Evolutionary conservation across 2,113 vertebrate species (phyloP).

Genomic region (Centropus unirufus): DNA sequence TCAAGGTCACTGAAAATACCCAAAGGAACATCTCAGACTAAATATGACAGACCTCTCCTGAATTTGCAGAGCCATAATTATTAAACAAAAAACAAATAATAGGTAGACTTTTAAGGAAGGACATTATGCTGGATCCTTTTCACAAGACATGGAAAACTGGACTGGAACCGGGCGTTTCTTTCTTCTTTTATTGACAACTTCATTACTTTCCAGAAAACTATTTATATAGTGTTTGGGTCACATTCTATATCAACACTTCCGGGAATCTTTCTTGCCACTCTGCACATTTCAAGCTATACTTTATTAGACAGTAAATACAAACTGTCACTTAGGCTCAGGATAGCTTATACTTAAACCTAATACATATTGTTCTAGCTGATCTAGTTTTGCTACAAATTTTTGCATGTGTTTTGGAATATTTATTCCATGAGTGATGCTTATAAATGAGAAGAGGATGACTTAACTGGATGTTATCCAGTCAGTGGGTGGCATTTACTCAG

Average conservation of each 20-base stretch:
- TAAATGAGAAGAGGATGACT: not conserved
- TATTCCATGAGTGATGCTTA: not conserved
- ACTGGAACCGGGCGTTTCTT: not conserved
- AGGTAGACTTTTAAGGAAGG: not conserved
- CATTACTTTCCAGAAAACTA: not conserved
- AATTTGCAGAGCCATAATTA: not conserved
- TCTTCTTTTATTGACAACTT: not conserved
- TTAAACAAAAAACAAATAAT: not conserved
- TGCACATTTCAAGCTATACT: not conserved
- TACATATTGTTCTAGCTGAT: not conserved
- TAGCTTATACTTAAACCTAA: slow-evolving; percentile 8
- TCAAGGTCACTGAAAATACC: not conserved
- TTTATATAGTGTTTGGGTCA: not conserved
- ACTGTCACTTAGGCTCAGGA: not conserved
- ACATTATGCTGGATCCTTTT: not conserved
- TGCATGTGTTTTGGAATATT: not conserved
- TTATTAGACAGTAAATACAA: slow-evolving; percentile 1
- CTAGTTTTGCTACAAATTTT: not conserved
- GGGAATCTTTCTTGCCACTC: not conserved
- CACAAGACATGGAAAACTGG: not conserved
- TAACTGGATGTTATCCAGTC: not conserved
- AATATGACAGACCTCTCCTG: not conserved
- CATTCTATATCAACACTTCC: not conserved
- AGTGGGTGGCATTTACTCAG: not conserved
- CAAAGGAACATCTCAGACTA: not conserved